Evolutionary conservation across 1,140 invertebrate species (phyloP).

Genomic region (Leptonema lineaticorne): DNA sequence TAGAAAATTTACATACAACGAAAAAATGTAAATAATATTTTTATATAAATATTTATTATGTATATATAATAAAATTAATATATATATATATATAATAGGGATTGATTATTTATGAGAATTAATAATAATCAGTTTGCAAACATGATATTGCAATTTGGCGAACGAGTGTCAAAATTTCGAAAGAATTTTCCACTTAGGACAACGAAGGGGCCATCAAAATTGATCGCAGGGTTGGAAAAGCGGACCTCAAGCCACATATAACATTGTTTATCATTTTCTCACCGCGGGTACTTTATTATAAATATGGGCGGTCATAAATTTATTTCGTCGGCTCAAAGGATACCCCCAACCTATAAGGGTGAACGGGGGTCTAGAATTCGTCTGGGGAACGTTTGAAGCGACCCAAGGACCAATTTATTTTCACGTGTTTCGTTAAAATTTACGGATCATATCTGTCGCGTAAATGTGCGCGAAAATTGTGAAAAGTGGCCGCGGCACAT

Average conservation of each 20-base stretch:
- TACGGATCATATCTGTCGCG: conserved; percentile 39
- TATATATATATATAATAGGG: too few species aligned
- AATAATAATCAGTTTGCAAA: too few species aligned
- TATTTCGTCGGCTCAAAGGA: conserved; percentile 8
- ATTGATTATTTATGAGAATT: too few species aligned
- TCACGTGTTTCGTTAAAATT: conserved; percentile 37
- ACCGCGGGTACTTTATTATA: conserved; percentile 17
- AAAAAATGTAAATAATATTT: too few species aligned
- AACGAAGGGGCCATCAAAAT: background rate
- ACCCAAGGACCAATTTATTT: conserved; percentile 34
- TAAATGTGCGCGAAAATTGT: conserved; percentile 36
- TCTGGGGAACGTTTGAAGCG: conserved; percentile 16
- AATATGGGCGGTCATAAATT: conserved; percentile 20
- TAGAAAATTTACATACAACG: too few species aligned
- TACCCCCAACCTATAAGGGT: too few species aligned
- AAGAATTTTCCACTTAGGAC: too few species aligned
- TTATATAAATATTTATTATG: too few species aligned
- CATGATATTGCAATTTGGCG: too few species aligned
- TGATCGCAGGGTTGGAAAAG: background rate
- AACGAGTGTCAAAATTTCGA: too few species aligned
- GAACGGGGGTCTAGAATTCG: background rate
- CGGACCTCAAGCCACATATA: background rate
- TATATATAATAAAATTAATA: too few species aligned
- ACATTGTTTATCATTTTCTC: conserved; percentile 23
- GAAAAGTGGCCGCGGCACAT: conserved; percentile 29